Percentiles rank a stretch among this genome's conserved stretches.
Conservation (phyloP, 2,113 vertebrate genomes). For the human region GRCh38 chr5:82144501-82145000, state of each 20-base stretch:
- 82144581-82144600: background rate
- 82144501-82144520: background rate
- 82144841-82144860: background rate
- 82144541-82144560: background rate
- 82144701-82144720: background rate
- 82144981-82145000: background rate
- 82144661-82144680: background rate
- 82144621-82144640: background rate
- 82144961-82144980: background rate
- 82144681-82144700: background rate
- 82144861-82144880: background rate
- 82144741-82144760: background rate
- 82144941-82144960: background rate
- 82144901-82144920: background rate
- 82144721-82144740: background rate
- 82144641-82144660: background rate
- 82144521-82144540: background rate
- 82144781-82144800: background rate
- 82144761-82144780: background rate
- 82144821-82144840: background rate
- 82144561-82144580: background rate
- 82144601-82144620: background rate
- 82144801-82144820: background rate
- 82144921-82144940: background rate
- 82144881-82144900: background rate